Conservation (phyloP, 2,888 invertebrate genomes). For the Leptopilina myrica region DNA sequence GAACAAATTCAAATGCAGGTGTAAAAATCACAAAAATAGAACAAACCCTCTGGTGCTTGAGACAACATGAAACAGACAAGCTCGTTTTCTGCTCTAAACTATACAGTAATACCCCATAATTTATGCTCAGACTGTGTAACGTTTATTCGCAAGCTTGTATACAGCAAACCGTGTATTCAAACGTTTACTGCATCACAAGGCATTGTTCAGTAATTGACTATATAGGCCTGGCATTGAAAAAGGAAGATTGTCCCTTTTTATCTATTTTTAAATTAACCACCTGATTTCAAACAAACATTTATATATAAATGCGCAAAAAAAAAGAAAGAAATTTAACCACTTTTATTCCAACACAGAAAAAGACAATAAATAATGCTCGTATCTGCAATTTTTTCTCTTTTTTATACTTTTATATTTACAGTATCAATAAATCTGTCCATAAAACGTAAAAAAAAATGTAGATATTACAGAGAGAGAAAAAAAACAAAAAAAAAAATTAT, state of each 20-base stretch:
- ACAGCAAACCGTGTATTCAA: not conserved
- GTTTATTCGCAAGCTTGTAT: conserved; percentile 39
- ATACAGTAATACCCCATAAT: conserved; percentile 50
- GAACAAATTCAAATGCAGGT: no score
- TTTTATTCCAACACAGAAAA: no score
- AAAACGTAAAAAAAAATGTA: no score
- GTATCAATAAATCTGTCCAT: no score
- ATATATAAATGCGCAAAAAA: no score
- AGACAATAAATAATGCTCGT: no score
- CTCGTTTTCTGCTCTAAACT: conserved; percentile 44
- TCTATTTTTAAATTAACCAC: not conserved
- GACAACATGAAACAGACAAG: conserved; percentile 49
- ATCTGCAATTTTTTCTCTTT: no score
- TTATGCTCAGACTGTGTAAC: conserved; percentile 54
- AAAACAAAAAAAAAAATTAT: not conserved
- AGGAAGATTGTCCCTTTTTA: not conserved
- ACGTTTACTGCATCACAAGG: not conserved
- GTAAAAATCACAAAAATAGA: not conserved
- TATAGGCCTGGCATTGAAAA: not conserved
- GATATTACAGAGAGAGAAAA: no score
- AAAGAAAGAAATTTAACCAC: no score
- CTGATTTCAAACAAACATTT: no score
- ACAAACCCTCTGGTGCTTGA: conserved; percentile 14
- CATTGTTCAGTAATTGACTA: conserved; percentile 21
- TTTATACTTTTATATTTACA: no score